phyloP scores from a whole-genome alignment of 2,888 invertebrate genomes.

The Eupithecia tripunctaria region DNA sequence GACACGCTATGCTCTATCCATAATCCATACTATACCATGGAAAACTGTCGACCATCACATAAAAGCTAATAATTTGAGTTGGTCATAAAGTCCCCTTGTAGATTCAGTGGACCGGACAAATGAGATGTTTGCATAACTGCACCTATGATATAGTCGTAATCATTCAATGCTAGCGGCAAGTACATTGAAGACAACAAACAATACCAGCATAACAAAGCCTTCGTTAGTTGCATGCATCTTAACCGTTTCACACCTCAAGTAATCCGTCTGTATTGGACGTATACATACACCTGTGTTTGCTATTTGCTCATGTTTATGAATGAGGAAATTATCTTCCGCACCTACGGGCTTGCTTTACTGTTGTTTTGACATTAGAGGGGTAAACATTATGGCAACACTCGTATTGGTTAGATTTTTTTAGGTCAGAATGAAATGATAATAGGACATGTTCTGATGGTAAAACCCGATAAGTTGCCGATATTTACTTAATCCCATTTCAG shows the following conservation, averaged over 20 bases:
- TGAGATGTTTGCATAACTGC: slow-evolving; percentile 22
- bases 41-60: not conserved
- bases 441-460: not conserved
- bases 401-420: not conserved
- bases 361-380: slow-evolving; percentile 20
- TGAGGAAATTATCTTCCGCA: slow-evolving; percentile 45
- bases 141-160: slow-evolving; percentile 35
- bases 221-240: slow-evolving; percentile 42
- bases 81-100: slow-evolving; percentile 5
- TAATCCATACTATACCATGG: not conserved
- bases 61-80: slow-evolving; percentile 2
- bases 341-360: slow-evolving; percentile 29
- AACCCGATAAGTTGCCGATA: not conserved
- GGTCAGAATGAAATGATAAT: not conserved
- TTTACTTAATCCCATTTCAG: not conserved
- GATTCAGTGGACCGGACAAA: slow-evolving; percentile 1
- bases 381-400: not conserved
- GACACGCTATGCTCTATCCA: slow-evolving; percentile 6
- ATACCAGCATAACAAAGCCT: slow-evolving; percentile 34
- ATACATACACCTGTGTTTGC: slow-evolving; percentile 39
- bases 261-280: slow-evolving; percentile 45
- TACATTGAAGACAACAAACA: slow-evolving; percentile 9
- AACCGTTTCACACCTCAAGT: slow-evolving; percentile 49
- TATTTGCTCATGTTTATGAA: slow-evolving; percentile 45
- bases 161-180: slow-evolving; percentile 43